Evolutionary conservation across 2,888 invertebrate genomes (phyloP).

Genomic region (Lamellibrachia satsuma): DNA sequence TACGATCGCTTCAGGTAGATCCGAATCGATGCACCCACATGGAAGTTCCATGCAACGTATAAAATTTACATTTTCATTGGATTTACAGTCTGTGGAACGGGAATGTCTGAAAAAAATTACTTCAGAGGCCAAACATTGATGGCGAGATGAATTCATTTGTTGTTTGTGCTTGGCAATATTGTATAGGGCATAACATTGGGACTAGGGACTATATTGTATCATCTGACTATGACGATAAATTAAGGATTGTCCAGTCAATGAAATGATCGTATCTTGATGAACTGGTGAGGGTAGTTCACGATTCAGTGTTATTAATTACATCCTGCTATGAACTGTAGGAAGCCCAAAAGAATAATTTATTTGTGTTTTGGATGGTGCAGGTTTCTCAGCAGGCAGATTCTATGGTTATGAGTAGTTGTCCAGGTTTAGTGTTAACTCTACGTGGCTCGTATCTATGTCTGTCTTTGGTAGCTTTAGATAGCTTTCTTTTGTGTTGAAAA

Average conservation of each 20-base stretch:
- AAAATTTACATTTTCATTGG: not conserved
- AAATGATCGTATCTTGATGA: not conserved
- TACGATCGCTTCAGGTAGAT: not conserved
- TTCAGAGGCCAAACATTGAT: not conserved
- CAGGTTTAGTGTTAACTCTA: not conserved
- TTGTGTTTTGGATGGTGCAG: not conserved
- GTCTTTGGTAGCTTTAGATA: not conserved
- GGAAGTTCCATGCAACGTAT: not conserved
- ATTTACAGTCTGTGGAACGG: not conserved
- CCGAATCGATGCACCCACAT: not conserved
- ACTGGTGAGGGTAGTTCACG: not conserved
- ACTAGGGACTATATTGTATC: not conserved
- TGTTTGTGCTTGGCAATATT: not conserved
- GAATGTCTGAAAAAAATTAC: not conserved
- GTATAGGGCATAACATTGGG: not conserved
- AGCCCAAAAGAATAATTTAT: not conserved
- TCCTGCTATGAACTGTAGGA: not conserved
- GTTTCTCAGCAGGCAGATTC: not conserved
- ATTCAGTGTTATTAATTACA: not conserved
- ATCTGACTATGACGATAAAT: not conserved
- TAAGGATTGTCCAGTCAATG: not conserved
- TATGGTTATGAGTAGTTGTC: not conserved
- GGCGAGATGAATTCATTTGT: not conserved
- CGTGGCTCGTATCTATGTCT: not conserved
- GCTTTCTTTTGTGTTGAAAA: not conserved